A percentile compares a stretch with the other conserved stretches of the same genome.
These are phyloP conservation scores for Poeciliopsis presidionis DNA, from an alignment of 2,797 vertebrate genomes.

Conservation along the genomic window DNA sequence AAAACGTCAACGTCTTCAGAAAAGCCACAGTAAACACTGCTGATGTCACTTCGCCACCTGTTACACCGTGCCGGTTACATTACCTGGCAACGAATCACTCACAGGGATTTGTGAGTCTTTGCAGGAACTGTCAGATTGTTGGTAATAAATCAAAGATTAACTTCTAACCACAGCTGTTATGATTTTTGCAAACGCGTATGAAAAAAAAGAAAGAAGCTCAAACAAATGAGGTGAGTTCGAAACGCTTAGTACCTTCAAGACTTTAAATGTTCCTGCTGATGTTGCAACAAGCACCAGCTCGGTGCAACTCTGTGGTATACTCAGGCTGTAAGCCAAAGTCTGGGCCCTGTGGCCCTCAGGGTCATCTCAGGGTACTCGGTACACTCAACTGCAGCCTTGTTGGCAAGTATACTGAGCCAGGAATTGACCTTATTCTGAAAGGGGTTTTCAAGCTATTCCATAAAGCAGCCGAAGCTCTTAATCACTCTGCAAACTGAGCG, in stretches of 20 bases:
- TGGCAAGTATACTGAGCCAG: constrained; percentile 33
- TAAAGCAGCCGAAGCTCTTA: constrained; percentile 51
- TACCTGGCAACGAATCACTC: neutral
- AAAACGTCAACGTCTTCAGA: neutral
- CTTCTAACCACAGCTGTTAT: neutral
- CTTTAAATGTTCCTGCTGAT: neutral
- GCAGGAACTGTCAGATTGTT: constrained; percentile 15
- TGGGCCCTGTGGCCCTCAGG: constrained; percentile 28
- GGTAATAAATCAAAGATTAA: constrained; percentile 20
- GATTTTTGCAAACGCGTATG: neutral
- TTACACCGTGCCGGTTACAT: constrained; percentile 10
- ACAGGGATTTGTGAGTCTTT: constrained; percentile 13
- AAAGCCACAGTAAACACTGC: neutral
- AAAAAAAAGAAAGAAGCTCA: neutral
- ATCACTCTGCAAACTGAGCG: constrained; percentile 37
- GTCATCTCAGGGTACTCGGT: constrained; percentile 30
- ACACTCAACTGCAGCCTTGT: constrained; percentile 43
- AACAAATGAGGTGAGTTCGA: neutral
- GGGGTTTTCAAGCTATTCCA: constrained; percentile 25
- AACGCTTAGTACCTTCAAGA: constrained; percentile 3
- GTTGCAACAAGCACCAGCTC: constrained; percentile 4
- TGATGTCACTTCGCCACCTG: constrained; percentile 19
- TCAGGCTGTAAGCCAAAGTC: constrained; percentile 31
- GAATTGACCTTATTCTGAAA: constrained; percentile 44
- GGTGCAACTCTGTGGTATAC: neutral